Evolutionary conservation across 2,113 vertebrate species (phyloP).

Genomic region (Trogon surrucura): DNA sequence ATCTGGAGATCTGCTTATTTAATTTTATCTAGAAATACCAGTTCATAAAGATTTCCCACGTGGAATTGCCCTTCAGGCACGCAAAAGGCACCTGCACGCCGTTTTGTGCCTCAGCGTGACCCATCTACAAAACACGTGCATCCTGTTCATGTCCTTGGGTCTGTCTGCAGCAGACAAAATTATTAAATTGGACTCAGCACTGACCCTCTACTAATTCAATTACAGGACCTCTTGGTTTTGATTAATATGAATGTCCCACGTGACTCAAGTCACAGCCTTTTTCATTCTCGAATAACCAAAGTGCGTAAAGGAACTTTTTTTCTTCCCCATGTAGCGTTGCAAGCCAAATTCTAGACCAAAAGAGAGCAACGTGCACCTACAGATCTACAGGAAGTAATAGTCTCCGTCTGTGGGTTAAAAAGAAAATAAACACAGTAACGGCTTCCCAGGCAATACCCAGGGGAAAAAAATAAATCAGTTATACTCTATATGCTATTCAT

Average conservation of each 20-base stretch:
- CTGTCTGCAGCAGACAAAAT: not conserved
- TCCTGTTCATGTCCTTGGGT: slow-evolving; percentile 36
- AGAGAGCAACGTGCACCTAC: not conserved
- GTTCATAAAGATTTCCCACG: slow-evolving; percentile 8
- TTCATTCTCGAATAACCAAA: not conserved
- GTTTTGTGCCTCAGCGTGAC: not conserved
- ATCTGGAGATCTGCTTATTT: slow-evolving; percentile 8
- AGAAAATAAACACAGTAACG: not conserved
- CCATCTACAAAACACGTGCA: not conserved
- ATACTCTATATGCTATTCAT: not conserved
- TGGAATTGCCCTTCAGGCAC: not conserved
- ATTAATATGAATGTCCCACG: not conserved
- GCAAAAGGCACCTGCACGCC: slow-evolving; percentile 12
- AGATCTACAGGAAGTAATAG: not conserved
- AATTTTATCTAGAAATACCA: slow-evolving; percentile 20
- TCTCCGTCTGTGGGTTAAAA: not conserved
- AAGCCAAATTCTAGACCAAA: not conserved
- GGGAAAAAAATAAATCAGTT: not conserved
- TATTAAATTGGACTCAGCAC: not conserved
- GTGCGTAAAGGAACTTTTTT: not conserved
- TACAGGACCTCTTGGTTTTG: not conserved
- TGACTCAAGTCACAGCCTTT: not conserved
- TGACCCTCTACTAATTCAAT: not conserved
- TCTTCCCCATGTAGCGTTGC: not conserved
- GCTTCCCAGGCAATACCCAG: not conserved